phyloP scores from a whole-genome alignment of 2,113 vertebrate genomes.

The Phylloscopus trochilus region DNA sequence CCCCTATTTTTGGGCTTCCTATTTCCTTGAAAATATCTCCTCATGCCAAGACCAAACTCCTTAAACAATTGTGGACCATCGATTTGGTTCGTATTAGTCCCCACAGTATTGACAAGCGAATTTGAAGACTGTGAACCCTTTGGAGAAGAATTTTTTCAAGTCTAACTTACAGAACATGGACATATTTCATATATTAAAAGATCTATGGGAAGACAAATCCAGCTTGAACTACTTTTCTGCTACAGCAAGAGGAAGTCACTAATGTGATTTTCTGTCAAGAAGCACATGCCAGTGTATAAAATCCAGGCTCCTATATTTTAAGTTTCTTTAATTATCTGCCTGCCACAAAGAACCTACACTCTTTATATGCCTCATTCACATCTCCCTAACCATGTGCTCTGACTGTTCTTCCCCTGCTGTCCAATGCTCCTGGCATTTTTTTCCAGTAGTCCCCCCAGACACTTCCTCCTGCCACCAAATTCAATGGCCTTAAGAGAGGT shows the following conservation, averaged over 20 bases:
- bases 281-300: not conserved
- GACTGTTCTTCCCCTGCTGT: not conserved
- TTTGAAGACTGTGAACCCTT: not conserved
- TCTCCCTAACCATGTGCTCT: not conserved
- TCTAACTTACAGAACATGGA: not conserved
- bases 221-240: not conserved
- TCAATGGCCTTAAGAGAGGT: not conserved
- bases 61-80: not conserved
- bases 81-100: not conserved
- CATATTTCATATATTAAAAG: not conserved
- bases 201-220: not conserved
- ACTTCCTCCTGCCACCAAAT: not conserved
- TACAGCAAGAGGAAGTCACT: not conserved
- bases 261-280: not conserved
- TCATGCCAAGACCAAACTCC: not conserved
- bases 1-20: not conserved
- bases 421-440: not conserved
- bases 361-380: not conserved
- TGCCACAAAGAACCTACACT: not conserved
- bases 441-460: not conserved
- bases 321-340: constrained; percentile 26
- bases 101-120: not conserved
- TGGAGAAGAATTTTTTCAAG: not conserved
- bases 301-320: not conserved
- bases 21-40: not conserved